Base-by-base conservation (phyloP, 2,888 invertebrate species). In the Notodonta ziczac region DNA sequence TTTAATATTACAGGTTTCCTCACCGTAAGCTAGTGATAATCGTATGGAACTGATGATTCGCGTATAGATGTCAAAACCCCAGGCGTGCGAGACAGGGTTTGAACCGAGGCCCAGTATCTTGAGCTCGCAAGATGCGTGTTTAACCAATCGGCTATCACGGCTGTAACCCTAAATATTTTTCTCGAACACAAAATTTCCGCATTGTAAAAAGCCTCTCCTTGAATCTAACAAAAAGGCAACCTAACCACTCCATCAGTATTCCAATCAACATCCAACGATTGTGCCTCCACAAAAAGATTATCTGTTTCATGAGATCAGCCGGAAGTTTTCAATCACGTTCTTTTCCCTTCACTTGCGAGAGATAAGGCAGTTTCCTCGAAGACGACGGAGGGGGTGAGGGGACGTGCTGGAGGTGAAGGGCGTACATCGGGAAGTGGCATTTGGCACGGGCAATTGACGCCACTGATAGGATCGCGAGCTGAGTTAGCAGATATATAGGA, bases 361-460 rank as follows among this genome's bases (percentile, higher is more conserved):
- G 88, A 91, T 91, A 90, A 90, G 89, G 80, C 72, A 74, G 76
- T 74, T 74, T 81, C 80, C 81, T 81, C 67, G 73, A 61, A 63
- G 72, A 67, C 70, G 74, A 65, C 67, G 57, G 59, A 62, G 62
- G 61, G 70, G 65, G 67, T 60, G 66, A 70, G 68, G 73, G 69
- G 77, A 64, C 12, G 62, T 53, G 57, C 55, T 56, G 42, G 24
- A 44, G 16, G 40, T 40, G 69, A 66, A 65, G 65, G 71, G 76
- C 73, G 75, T 75, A 78, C 62, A 78, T 78, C 75, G 77, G 89
- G 87, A 89, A 89, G 91, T 90, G 90, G 91, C 90, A 90, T 93
- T 92, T 93, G 94, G 94, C 94, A 94, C 94, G 93, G 91, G 94
- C 94, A 93, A 94, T 94, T 94, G 94, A 93, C 92, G 92, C 84